Conservation (phyloP, 2,888 invertebrate genomes). For the Himalopsyche tibetana region DNA sequence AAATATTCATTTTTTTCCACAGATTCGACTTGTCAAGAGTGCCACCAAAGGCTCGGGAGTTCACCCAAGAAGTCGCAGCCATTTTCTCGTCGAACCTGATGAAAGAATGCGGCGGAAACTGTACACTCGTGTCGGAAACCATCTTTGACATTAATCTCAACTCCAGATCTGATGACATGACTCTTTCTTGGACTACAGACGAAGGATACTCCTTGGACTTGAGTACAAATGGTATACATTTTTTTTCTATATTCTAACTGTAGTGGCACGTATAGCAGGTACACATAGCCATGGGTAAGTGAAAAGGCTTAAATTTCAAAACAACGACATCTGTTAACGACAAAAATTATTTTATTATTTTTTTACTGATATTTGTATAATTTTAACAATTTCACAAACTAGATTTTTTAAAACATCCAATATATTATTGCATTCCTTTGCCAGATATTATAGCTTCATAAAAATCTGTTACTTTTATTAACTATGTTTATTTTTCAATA, state of each 20-base stretch:
- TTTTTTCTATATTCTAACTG: neutral
- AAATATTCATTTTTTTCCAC: slow-evolving; percentile 55
- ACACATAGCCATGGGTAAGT: too few relatives aligned
- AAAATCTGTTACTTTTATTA: too few relatives aligned
- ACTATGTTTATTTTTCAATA: too few relatives aligned
- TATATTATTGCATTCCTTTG: too few relatives aligned
- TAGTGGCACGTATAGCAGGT: neutral
- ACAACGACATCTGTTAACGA: too few relatives aligned
- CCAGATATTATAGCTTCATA: too few relatives aligned
- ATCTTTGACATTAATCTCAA: slow-evolving; percentile 78
- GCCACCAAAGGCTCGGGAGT: slow-evolving; percentile 73
- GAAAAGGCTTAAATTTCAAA: too few relatives aligned
- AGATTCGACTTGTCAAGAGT: slow-evolving; percentile 77
- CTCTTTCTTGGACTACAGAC: slow-evolving; percentile 81
- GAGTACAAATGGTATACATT: slow-evolving; percentile 75
- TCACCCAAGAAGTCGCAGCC: slow-evolving; percentile 77
- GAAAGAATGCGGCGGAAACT: slow-evolving; percentile 78
- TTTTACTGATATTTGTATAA: too few relatives aligned
- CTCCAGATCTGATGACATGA: slow-evolving; percentile 73
- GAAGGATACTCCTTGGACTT: slow-evolving; percentile 82
- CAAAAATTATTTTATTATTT: too few relatives aligned
- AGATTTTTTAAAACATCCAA: too few relatives aligned
- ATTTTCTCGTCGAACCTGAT: slow-evolving; percentile 77
- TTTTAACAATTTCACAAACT: too few relatives aligned
- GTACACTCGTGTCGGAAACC: slow-evolving; percentile 71